Conservation (phyloP, 2,113 vertebrate species). For the Puntigrus tetrazona region DNA sequence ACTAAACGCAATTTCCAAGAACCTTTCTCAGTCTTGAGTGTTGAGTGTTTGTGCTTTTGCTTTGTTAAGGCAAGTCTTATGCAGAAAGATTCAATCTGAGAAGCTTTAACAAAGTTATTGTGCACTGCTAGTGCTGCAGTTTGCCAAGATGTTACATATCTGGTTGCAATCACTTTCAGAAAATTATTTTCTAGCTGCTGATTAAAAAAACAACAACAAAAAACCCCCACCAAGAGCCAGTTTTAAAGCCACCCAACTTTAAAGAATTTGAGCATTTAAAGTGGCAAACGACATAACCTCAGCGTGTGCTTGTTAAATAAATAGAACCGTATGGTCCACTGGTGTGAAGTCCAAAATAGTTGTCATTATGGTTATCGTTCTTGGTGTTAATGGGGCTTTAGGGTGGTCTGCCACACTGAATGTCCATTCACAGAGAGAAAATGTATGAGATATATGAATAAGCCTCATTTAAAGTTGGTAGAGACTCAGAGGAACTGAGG, state of each 20-base stretch:
- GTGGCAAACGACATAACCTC: not conserved
- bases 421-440: not conserved
- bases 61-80: slow-evolving; percentile 11
- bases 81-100: not conserved
- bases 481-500: not conserved
- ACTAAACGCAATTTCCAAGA: not conserved
- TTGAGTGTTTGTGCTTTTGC: not conserved
- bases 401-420: slow-evolving; percentile 5
- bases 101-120: not conserved
- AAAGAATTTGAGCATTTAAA: not conserved
- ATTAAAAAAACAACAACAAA: not conserved
- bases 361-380: not conserved
- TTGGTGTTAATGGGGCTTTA: not conserved
- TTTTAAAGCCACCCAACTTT: not conserved
- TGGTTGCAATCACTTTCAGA: not conserved
- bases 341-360: not conserved
- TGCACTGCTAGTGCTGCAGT: not conserved
- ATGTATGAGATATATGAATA: not conserved
- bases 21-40: too few species aligned
- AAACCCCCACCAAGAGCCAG: not conserved
- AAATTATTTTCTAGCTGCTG: not conserved
- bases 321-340: not conserved
- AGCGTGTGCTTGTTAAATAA: not conserved
- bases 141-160: not conserved
- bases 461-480: not conserved